phyloP scores from a whole-genome alignment of 2,888 invertebrate species.

The Pogonocherus hispidulus region DNA sequence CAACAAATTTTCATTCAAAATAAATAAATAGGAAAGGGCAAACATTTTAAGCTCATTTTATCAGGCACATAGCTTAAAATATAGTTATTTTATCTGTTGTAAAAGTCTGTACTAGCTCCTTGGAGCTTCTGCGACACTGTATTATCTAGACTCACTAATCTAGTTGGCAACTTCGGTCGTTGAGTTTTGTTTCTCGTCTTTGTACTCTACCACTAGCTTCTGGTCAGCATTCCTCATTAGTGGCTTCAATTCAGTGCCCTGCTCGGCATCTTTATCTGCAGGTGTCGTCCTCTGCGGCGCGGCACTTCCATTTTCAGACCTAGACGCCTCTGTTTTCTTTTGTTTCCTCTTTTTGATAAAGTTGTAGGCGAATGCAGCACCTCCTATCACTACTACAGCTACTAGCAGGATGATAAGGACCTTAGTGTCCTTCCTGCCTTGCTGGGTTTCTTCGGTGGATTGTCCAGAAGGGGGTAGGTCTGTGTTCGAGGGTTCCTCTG shows the following conservation, averaged over 20 bases:
- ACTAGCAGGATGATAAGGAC: slow-evolving; percentile 70
- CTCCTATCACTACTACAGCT: slow-evolving; percentile 71
- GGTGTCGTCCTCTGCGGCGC: slow-evolving; percentile 49
- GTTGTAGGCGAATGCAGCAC: slow-evolving; percentile 72
- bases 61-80: not conserved
- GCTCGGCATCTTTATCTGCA: slow-evolving; percentile 47
- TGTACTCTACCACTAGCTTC: slow-evolving; percentile 51
- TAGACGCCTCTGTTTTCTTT: slow-evolving; percentile 56
- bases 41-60: not conserved
- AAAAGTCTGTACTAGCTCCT: not conserved
- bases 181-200: slow-evolving; percentile 46
- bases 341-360: slow-evolving; percentile 68
- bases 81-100: not conserved
- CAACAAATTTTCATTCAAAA: not conserved
- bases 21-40: not conserved
- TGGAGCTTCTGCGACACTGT: not conserved
- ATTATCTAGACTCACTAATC: too few species aligned
- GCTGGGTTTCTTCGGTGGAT: slow-evolving; percentile 37
- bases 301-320: slow-evolving; percentile 50
- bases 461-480: slow-evolving; percentile 53
- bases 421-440: slow-evolving; percentile 54
- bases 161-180: not conserved
- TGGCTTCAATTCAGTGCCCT: slow-evolving; percentile 61
- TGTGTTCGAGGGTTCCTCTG: slow-evolving; percentile 10
- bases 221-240: slow-evolving; percentile 55